These are phyloP conservation scores for Lingula anatina DNA, from an alignment of 2,888 invertebrate species.

Conservation along the genomic window DNA sequence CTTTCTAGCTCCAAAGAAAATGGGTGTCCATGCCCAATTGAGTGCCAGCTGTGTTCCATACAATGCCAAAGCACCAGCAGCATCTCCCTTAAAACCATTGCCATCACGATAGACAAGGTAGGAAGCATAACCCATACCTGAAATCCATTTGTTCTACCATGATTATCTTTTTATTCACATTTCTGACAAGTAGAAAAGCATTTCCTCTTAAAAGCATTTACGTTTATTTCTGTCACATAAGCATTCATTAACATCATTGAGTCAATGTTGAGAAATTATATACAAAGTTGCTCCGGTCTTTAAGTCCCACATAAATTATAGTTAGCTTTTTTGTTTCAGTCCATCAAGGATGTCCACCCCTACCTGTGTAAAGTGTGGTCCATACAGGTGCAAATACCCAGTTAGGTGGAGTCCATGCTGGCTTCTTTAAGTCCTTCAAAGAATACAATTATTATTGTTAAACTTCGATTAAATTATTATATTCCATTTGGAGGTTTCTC, in stretches of 20 bases:
- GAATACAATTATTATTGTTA: too few relatives aligned
- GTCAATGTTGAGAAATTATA: too few relatives aligned
- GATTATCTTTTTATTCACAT: too few relatives aligned
- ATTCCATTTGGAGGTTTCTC: too few relatives aligned
- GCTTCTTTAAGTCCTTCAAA: slow-evolving; percentile 63
- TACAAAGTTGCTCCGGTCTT: too few relatives aligned
- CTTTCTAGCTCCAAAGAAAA: slow-evolving; percentile 68
- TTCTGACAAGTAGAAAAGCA: slow-evolving; percentile 4
- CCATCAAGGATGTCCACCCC: not conserved
- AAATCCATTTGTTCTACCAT: too few relatives aligned
- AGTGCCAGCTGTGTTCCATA: slow-evolving; percentile 72
- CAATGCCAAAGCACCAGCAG: slow-evolving; percentile 60
- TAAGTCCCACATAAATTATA: too few relatives aligned
- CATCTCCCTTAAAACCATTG: slow-evolving; percentile 54
- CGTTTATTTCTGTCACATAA: too few relatives aligned
- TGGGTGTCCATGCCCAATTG: slow-evolving; percentile 82
- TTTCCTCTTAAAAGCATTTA: slow-evolving; percentile 4
- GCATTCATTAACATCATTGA: too few relatives aligned
- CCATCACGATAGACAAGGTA: slow-evolving; percentile 71
- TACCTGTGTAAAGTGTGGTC: slow-evolving; percentile 65
- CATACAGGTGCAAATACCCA: slow-evolving; percentile 75
- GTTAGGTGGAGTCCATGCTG: slow-evolving; percentile 74
- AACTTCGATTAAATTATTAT: too few relatives aligned
- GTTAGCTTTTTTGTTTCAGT: too few relatives aligned
- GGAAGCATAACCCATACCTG: slow-evolving; percentile 76